phyloP scores from a whole-genome alignment of 2,888 invertebrate genomes.

The Buathra laborator region DNA sequence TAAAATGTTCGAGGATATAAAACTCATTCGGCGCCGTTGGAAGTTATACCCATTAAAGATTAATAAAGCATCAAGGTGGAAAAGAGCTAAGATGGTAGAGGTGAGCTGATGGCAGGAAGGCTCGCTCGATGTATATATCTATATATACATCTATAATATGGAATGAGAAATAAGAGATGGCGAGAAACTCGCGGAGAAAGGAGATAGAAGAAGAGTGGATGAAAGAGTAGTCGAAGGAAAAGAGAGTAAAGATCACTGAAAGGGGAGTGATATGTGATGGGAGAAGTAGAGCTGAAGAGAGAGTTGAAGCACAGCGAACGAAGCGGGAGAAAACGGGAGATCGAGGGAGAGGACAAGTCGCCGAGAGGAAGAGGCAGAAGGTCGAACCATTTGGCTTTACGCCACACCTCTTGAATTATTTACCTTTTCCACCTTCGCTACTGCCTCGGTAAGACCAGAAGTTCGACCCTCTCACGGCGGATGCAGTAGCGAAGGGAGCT shows the following conservation, averaged over 20 bases:
- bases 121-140: slow-evolving; percentile 18
- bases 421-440: slow-evolving; percentile 73
- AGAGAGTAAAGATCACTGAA: slow-evolving; percentile 33
- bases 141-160: neutral
- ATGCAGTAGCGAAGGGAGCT: slow-evolving; percentile 9
- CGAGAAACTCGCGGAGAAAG: slow-evolving; percentile 20
- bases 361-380: slow-evolving; percentile 62
- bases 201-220: slow-evolving; percentile 33
- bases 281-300: slow-evolving; percentile 54
- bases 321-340: slow-evolving; percentile 26
- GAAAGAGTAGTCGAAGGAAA: slow-evolving; percentile 16
- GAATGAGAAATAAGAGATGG: slow-evolving; percentile 39
- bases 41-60: slow-evolving; percentile 82
- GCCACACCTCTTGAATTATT: slow-evolving; percentile 79
- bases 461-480: slow-evolving; percentile 23
- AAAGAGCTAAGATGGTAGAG: slow-evolving; percentile 75
- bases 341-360: slow-evolving; percentile 40
- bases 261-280: slow-evolving; percentile 31
- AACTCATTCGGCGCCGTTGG: slow-evolving; percentile 79
- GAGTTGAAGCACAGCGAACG: slow-evolving; percentile 5
- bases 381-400: slow-evolving; percentile 75
- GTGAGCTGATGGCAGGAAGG: slow-evolving; percentile 50
- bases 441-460: slow-evolving; percentile 58
- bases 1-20: slow-evolving; percentile 79
- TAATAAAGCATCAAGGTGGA: slow-evolving; percentile 81